phyloP scores from a whole-genome alignment of 2,113 vertebrate genomes.

The Grallaria varia region DNA sequence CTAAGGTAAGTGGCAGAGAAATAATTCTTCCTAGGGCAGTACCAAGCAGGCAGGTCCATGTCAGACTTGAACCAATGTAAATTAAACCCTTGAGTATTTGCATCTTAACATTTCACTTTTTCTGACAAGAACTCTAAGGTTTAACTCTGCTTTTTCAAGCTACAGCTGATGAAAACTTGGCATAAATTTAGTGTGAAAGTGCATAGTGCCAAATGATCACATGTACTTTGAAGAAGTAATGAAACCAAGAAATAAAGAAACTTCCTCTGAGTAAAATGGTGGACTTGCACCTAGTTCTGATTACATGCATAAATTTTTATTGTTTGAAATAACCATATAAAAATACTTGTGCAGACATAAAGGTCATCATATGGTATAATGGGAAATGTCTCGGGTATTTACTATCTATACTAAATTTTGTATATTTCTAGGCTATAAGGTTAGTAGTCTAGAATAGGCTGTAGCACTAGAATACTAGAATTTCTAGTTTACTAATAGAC shows the following conservation, averaged over 20 bases:
- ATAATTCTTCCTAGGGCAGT: neutral
- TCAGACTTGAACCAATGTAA: neutral
- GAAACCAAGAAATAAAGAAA: neutral
- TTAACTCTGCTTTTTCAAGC: neutral
- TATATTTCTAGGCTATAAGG: neutral
- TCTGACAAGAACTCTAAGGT: neutral
- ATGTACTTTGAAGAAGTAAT: neutral
- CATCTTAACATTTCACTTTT: neutral
- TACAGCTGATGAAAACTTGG: neutral
- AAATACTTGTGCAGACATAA: neutral
- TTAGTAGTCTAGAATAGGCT: neutral
- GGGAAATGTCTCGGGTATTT: neutral
- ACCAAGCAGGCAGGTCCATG: neutral
- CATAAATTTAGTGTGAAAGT: neutral
- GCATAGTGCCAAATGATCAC: neutral
- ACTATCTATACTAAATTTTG: neutral
- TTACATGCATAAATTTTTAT: neutral
- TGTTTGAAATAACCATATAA: neutral
- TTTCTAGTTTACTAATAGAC: neutral
- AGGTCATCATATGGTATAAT: neutral
- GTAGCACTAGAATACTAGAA: neutral
- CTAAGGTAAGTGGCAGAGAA: constrained; percentile 66
- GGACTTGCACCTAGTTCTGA: neutral
- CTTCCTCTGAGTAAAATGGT: neutral
- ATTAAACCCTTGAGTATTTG: neutral